phyloP scores from a whole-genome alignment of 2,888 invertebrate genomes.

The Drosophila fulvimacula region DNA sequence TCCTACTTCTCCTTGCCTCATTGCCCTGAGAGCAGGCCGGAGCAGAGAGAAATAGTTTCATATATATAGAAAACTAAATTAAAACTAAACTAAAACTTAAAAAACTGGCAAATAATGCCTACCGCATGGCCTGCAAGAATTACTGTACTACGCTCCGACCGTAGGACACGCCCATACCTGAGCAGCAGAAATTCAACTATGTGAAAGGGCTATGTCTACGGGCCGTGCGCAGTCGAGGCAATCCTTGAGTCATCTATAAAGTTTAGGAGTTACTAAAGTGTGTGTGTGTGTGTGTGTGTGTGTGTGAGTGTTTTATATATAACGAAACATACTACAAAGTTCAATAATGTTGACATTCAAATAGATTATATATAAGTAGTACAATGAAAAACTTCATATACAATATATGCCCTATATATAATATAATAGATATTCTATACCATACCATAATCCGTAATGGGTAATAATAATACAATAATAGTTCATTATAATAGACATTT shows the following conservation, averaged over 20 bases:
- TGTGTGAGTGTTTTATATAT: slow-evolving; percentile 48
- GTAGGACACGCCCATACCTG: slow-evolving; percentile 70
- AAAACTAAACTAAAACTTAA: slow-evolving; percentile 53
- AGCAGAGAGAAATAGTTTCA: slow-evolving; percentile 29
- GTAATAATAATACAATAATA: slow-evolving; percentile 59
- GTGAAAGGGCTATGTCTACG: slow-evolving; percentile 64
- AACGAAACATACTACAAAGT: slow-evolving; percentile 76
- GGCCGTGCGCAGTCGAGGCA: slow-evolving; percentile 8
- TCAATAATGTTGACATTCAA: slow-evolving; percentile 69
- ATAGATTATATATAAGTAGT: slow-evolving; percentile 77
- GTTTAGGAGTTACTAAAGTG: slow-evolving; percentile 33
- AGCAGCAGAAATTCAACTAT: slow-evolving; percentile 77
- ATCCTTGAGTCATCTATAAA: slow-evolving; percentile 17
- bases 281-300: slow-evolving; percentile 37
- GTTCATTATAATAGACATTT: slow-evolving; percentile 60
- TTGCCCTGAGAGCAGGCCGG: neutral
- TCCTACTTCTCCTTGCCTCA: slow-evolving; percentile 20
- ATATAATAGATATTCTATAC: slow-evolving; percentile 75
- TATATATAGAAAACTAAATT: slow-evolving; percentile 47
- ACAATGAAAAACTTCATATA: slow-evolving; percentile 76
- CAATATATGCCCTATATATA: slow-evolving; percentile 70
- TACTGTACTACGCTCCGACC: slow-evolving; percentile 2
- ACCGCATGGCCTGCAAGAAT: slow-evolving; percentile 35
- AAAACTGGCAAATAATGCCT: slow-evolving; percentile 46
- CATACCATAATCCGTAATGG: slow-evolving; percentile 57